Evolutionary conservation across 1,140 invertebrate species (phyloP).

Genomic region (Doryteuthis pealeii): DNA sequence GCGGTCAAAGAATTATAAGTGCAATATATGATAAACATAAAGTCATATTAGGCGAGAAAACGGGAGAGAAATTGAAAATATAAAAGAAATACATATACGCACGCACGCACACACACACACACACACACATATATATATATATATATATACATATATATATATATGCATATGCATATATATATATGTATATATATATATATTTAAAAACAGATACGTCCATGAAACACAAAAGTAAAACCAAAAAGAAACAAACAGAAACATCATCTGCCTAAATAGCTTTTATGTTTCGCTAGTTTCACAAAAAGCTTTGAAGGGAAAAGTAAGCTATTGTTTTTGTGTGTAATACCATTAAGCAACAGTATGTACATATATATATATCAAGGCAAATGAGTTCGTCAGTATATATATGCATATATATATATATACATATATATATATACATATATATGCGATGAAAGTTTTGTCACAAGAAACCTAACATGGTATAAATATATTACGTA

Average conservation of each 20-base stretch:
- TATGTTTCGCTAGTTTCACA: not conserved
- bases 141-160: not conserved
- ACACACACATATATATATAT: not conserved
- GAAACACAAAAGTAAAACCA: not conserved
- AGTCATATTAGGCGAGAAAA: too few species aligned
- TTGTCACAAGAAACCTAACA: not conserved
- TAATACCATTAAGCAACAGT: not conserved
- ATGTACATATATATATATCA: not conserved
- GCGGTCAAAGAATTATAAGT: not conserved
- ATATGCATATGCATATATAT: not conserved
- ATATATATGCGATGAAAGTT: not conserved
- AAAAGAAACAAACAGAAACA: not conserved
- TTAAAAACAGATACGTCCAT: not conserved
- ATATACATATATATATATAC: conserved; percentile 7
- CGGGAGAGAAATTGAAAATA: too few species aligned
- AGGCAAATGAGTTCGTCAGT: not conserved
- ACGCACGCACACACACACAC: not conserved
- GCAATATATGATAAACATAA: too few species aligned
- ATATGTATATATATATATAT: not conserved
- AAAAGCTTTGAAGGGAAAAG: not conserved
- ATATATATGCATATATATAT: not conserved
- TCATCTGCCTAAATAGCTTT: not conserved
- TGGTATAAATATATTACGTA: not conserved
- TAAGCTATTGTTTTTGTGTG: not conserved
- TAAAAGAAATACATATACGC: not conserved